A percentile compares a stretch with the other conserved stretches of the same genome.
These are phyloP conservation scores for Brachionus plicatilis DNA, from an alignment of 1,140 invertebrate genomes.

Conservation along the genomic window DNA sequence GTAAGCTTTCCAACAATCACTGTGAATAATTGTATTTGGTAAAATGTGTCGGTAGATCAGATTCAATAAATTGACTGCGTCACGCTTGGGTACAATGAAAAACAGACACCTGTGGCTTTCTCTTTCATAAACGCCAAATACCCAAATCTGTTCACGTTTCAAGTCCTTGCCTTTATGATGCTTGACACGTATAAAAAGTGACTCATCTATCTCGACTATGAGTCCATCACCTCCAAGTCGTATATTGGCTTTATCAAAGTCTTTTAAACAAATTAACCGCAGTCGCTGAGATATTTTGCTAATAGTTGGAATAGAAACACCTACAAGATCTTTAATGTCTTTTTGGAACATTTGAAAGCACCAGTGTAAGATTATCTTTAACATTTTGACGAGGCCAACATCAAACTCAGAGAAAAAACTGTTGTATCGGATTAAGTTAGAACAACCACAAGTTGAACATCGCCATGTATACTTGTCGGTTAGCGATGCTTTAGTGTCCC, in stretches of 20 bases:
- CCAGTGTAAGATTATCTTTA: not conserved
- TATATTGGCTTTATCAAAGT: not conserved
- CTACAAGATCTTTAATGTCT: not conserved
- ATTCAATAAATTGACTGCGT: not conserved
- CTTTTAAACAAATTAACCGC: too few species aligned
- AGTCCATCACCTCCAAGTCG: not conserved
- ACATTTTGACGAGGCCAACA: conserved; percentile 1
- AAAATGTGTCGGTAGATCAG: not conserved
- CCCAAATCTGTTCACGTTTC: not conserved
- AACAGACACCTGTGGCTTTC: not conserved
- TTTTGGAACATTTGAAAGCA: conserved; percentile 3
- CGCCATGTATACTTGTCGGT: too few species aligned
- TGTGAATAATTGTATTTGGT: not conserved
- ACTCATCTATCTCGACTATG: not conserved
- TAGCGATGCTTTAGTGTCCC: too few species aligned
- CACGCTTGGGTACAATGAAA: not conserved
- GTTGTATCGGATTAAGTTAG: too few species aligned
- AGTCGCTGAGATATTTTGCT: not conserved
- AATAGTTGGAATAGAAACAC: not conserved
- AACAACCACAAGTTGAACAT: too few species aligned
- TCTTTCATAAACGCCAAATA: not conserved
- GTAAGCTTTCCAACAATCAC: not conserved
- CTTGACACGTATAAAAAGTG: not conserved
- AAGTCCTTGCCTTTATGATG: not conserved
- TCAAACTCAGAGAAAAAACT: not conserved